A percentile compares a stretch with the other conserved stretches of the same genome.
phyloP scores from a whole-genome alignment of 2,113 vertebrate genomes.

The Coryphaenoides rupestris region DNA sequence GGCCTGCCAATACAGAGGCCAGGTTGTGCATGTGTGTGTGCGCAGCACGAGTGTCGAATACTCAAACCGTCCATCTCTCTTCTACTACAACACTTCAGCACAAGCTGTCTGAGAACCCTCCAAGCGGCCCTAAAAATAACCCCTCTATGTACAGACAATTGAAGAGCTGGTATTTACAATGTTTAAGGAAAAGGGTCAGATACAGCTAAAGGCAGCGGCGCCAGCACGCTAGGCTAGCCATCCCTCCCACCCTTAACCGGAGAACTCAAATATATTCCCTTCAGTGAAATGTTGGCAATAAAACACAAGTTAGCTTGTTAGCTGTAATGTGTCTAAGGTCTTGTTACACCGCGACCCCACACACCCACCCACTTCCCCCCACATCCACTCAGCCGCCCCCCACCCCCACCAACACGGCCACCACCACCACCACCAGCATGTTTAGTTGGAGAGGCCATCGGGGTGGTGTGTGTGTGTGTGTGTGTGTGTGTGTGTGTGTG shows the following conservation, averaged over 20 bases:
- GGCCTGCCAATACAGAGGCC: conserved; percentile 30
- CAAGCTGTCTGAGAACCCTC: conserved; percentile 24
- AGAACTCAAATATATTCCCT: conserved; percentile 23
- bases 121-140: conserved; percentile 39
- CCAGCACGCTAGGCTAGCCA: conserved; percentile 9
- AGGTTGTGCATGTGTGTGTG: conserved; percentile 4
- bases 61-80: conserved; percentile 34
- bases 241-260: conserved; percentile 13
- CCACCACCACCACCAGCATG: no score
- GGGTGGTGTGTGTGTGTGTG: not conserved
- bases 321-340: not conserved
- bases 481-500: no score
- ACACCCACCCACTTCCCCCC: not conserved
- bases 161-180: conserved; percentile 35
- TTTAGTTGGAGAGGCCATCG: not conserved
- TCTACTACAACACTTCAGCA: conserved; percentile 28
- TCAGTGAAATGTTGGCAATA: conserved; percentile 14
- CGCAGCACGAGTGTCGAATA: not conserved
- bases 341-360: not conserved
- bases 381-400: not conserved
- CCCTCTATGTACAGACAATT: conserved; percentile 26
- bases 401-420: not conserved
- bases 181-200: conserved; percentile 18
- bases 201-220: not conserved
- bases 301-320: conserved; percentile 12